Base-by-base conservation (phyloP, 2,797 vertebrate species). In the Miichthys miiuy region DNA sequence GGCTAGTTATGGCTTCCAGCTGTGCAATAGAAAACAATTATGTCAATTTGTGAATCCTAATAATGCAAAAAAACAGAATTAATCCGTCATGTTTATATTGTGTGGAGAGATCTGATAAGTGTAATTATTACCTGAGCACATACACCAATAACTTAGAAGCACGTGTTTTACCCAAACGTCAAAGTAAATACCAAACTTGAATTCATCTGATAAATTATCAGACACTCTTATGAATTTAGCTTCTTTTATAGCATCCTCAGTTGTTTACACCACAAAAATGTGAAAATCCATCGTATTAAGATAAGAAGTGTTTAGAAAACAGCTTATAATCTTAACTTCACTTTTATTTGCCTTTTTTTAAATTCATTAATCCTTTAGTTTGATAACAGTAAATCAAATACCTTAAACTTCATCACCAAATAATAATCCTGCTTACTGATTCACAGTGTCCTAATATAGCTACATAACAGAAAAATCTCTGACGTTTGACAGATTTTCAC, bases 1-100 rank as follows among this genome's bases (percentile, higher is more conserved):
- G 79, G 79, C 44, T 77, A 75, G 66, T 54, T 73, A 20, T 81
- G 34, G 69, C 85, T 81, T 41, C 71, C 80, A 83, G 87, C 87
- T 61, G 66, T 84, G 68, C 71, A 84, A 75, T 83, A 63, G 44
- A 85, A 88, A 75, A 77, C 69, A 81, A 79, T 89, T 82, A 80
- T 71, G 80, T 73, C 85, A 75, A 80, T 80, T 80, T 84, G 50
- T 6, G 61, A 76, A 79, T 70, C 67, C 46, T 75, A 83, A 87
- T 84, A 85, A 79, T 76, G 61, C 72, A 65, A 61, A 72, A 27
- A 80, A 65, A 9, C 16, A 50, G 30, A 84, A 78, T 85, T 14
- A 82, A 69, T 62, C 58, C 63, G 27, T 69, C 52, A 54, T 77
- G 30, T 73, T 60, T 62, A 34, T 65, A 2, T 55, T 46, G 73